Evolutionary conservation across 2,113 vertebrate genomes (phyloP).

Genomic region (Hydropotes inermis): DNA sequence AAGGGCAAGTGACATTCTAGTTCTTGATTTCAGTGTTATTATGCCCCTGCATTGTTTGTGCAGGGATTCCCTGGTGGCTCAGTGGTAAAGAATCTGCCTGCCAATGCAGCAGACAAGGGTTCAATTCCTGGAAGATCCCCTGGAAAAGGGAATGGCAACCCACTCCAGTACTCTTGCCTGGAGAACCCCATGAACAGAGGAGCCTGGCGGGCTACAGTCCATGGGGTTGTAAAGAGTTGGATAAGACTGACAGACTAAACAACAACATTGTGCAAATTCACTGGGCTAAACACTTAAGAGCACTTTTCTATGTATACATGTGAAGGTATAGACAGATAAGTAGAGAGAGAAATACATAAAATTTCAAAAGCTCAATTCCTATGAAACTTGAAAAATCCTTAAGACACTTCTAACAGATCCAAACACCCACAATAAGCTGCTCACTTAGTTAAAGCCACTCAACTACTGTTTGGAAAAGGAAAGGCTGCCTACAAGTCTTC

Average conservation of each 20-base stretch:
- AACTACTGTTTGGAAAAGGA: neutral
- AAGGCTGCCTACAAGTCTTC: neutral
- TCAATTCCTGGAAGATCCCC: neutral
- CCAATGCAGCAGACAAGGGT: neutral
- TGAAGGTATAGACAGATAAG: neutral
- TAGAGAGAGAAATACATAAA: neutral
- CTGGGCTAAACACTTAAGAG: neutral
- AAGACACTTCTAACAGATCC: neutral
- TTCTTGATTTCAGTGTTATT: neutral
- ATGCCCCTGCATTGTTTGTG: neutral
- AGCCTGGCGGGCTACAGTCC: neutral
- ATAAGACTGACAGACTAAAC: neutral
- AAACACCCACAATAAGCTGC: neutral
- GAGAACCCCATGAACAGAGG: neutral
- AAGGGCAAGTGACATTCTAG: neutral
- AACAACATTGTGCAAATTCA: neutral
- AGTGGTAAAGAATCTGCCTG: neutral
- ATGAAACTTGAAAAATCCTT: neutral
- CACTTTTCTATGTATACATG: neutral
- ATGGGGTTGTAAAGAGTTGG: neutral
- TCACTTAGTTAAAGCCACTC: neutral
- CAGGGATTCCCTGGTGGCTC: neutral
- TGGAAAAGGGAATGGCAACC: neutral
- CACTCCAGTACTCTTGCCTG: neutral
- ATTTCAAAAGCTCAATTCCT: constrained; percentile 14